Percentiles rank a stretch among this genome's conserved stretches.
Conservation (phyloP, 2,888 invertebrate species). For the Hirtodrosophila confusa region DNA sequence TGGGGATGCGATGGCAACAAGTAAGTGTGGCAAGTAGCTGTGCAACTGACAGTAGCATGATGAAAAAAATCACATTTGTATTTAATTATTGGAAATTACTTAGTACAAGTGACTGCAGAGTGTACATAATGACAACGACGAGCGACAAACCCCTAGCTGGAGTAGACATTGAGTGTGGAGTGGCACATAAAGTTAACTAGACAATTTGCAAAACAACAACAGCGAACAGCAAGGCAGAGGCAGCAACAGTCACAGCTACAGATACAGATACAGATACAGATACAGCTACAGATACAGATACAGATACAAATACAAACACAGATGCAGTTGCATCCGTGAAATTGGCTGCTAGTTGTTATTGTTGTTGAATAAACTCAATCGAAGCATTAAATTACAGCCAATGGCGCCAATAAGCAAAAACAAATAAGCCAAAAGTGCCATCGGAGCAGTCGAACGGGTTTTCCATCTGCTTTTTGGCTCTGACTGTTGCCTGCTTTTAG, state of each 20-base stretch:
- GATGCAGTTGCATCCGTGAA: slow-evolving; percentile 21
- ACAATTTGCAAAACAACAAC: slow-evolving; percentile 35
- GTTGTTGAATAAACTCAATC: slow-evolving; percentile 70
- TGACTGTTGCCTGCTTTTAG: slow-evolving; percentile 35
- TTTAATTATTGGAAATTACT: slow-evolving; percentile 64
- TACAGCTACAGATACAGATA: slow-evolving; percentile 9
- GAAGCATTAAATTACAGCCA: slow-evolving; percentile 76
- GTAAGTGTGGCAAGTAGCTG: slow-evolving; percentile 32
- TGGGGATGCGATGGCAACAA: slow-evolving; percentile 46
- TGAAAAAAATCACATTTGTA: slow-evolving; percentile 65
- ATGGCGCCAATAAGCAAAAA: slow-evolving; percentile 57
- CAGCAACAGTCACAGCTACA: slow-evolving; percentile 1
- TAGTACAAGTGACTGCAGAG: slow-evolving; percentile 37
- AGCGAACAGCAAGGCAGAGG: too few relatives aligned
- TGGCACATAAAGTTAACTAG: slow-evolving; percentile 2
- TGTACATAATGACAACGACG: slow-evolving; percentile 34
- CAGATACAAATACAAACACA: slow-evolving; percentile 11
- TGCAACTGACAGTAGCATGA: slow-evolving; percentile 16
- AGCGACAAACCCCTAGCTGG: slow-evolving; percentile 2
- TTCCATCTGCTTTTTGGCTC: neutral
- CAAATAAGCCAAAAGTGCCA: slow-evolving; percentile 47
- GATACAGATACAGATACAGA: slow-evolving; percentile 10
- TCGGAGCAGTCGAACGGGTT: slow-evolving; percentile 19
- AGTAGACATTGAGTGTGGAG: neutral
- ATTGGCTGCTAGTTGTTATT: slow-evolving; percentile 36